phyloP scores from a whole-genome alignment of 2,888 invertebrate species.

The Pollenia angustigena region DNA sequence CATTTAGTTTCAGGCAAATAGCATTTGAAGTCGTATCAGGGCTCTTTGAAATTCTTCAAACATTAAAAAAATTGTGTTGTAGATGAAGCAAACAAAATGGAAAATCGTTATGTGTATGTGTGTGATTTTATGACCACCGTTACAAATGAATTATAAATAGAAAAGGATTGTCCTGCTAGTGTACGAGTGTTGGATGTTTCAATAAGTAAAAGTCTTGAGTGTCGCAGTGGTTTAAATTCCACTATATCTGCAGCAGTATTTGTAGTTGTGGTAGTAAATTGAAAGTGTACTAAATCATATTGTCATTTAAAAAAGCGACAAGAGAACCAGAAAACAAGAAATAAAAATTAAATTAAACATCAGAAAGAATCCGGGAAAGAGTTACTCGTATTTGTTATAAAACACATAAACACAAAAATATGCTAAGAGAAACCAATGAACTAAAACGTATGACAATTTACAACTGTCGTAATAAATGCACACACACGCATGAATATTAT shows the following conservation, averaged over 20 bases:
- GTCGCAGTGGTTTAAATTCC: neutral
- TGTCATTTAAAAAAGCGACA: slow-evolving; percentile 1
- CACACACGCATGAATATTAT: neutral
- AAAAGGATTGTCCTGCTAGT: neutral
- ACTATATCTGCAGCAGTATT: too few relatives aligned
- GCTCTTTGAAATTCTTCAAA: neutral
- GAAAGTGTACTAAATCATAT: slow-evolving; percentile 18
- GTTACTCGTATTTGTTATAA: neutral
- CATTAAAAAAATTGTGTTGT: neutral
- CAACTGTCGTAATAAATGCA: slow-evolving; percentile 28
- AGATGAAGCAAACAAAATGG: neutral
- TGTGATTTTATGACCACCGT: neutral
- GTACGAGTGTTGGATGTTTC: neutral
- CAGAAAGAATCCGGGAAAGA: neutral
- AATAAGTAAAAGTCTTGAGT: neutral
- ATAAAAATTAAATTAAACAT: slow-evolving; percentile 19
- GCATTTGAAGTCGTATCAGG: neutral
- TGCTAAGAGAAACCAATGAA: neutral
- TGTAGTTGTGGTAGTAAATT: neutral
- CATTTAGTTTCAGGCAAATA: neutral
- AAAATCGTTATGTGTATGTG: neutral
- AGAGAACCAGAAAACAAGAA: neutral
- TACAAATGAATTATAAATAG: neutral
- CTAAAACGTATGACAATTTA: slow-evolving; percentile 39
- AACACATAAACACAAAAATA: neutral